phyloP scores from a whole-genome alignment of 2,888 invertebrate species.

The Drosophila kuntzei region DNA sequence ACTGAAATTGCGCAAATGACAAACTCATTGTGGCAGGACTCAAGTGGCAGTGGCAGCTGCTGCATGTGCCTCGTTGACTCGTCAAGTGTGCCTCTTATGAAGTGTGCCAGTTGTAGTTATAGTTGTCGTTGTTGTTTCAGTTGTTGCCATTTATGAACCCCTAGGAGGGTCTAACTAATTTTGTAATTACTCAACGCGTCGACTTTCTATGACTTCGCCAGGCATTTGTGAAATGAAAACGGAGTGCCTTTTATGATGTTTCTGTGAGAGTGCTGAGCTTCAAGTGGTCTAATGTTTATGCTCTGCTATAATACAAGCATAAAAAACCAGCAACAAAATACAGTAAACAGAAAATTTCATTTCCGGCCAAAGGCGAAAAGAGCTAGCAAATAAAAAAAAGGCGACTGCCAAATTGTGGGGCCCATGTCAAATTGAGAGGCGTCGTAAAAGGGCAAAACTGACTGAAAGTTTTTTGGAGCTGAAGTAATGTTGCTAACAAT shows the following conservation, averaged over 20 bases:
- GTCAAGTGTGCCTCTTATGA: slow-evolving; percentile 59
- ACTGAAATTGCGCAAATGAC: slow-evolving; percentile 62
- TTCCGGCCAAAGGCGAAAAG: slow-evolving; percentile 56
- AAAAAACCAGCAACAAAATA: slow-evolving; percentile 52
- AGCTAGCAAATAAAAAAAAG: slow-evolving; percentile 30
- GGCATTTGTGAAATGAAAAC: slow-evolving; percentile 51
- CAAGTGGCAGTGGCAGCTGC: slow-evolving; percentile 67
- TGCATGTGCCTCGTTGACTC: slow-evolving; percentile 60
- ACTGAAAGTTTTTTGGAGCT: slow-evolving; percentile 61
- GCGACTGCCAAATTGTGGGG: slow-evolving; percentile 61
- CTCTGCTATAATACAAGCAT: slow-evolving; percentile 17
- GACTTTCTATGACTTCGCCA: slow-evolving; percentile 69
- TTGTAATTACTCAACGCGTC: slow-evolving; percentile 76
- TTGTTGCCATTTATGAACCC: slow-evolving; percentile 52
- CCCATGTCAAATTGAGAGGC: slow-evolving; percentile 59
- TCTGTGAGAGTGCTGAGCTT: slow-evolving; percentile 31
- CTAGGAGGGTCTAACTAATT: slow-evolving; percentile 75
- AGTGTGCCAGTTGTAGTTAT: slow-evolving; percentile 42
- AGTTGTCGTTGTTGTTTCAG: slow-evolving; percentile 21
- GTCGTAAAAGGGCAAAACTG: slow-evolving; percentile 40
- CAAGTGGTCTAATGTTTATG: slow-evolving; percentile 45
- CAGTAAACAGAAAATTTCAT: slow-evolving; percentile 60
- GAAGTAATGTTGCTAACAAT: slow-evolving; percentile 57
- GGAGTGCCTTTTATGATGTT: slow-evolving; percentile 60
- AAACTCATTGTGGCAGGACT: slow-evolving; percentile 57